Base-by-base conservation (phyloP, 2,113 vertebrate genomes). In the Hymenochirus boettgeri region DNA sequence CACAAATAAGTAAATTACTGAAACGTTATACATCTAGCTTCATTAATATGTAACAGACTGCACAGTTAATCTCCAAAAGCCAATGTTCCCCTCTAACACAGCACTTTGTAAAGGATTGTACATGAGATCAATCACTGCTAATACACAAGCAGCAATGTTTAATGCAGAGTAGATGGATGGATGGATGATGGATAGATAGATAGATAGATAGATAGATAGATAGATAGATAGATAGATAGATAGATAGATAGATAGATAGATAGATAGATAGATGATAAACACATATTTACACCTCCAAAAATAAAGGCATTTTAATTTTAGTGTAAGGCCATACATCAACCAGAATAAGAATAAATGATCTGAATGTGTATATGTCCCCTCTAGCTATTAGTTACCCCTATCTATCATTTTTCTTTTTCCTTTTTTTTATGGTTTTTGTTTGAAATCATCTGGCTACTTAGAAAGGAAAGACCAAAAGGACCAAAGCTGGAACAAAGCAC, bases 1-100 rank as follows among this genome's bases (percentile, higher is more conserved):
- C 85, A 89, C 86, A 88, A 90, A 87, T 90, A 90, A 90, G 84
- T 86, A 88, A 91, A 91, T 92, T 89, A 90, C 86, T 81, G 86
- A 87, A 84, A 91, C 85, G 85, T 88, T 86, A 85, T 86, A 83
- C 88, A 86, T 90, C 88, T 69, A 71, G 82, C 81, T 87, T 90
- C 89, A 87, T 90, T 88, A 90, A 90, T 91, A 91, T 89, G 90
- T 83, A 89, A 86, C 81, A 87, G 79, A 82, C 80, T 80, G 82
- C 86, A 83, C 85, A 81, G 83, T 90, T 90, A 89, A 91, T 91
- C 85, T 90, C 84, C 86, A 88, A 90, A 89, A 88, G 85, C 85
- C 80, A 86, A 82, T 86, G 80, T 86, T 86, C 81, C 85, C 85
- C 83, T 85, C 79, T 88, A 90, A 89, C 89, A 90, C 88, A 87